A percentile compares a stretch with the other conserved stretches of the same genome.
These are phyloP conservation scores for Hydrolagus colliei DNA, from an alignment of 2,797 vertebrate genomes.

Conservation along the genomic window DNA sequence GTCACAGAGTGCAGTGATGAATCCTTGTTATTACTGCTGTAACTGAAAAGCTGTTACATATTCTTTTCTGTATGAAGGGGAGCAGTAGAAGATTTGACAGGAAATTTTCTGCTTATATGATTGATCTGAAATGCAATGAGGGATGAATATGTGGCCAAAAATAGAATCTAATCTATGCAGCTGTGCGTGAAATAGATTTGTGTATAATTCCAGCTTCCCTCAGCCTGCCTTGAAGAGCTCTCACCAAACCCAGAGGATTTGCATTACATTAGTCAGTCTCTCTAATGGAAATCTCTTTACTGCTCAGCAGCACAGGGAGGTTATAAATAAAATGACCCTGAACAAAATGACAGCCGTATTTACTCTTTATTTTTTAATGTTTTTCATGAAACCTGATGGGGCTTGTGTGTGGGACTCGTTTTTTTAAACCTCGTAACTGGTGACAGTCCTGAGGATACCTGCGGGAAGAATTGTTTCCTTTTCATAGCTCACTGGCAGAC, in stretches of 20 bases:
- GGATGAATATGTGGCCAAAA: conserved; percentile 65
- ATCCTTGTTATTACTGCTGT: conserved; percentile 13
- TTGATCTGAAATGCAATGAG: conserved; percentile 58
- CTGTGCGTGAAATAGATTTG: conserved; percentile 64
- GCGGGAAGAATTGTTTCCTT: conserved; percentile 9
- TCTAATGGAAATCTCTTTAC: conserved; percentile 48
- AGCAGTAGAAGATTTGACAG: not conserved
- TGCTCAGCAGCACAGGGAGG: conserved; percentile 40
- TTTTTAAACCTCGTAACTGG: conserved; percentile 32
- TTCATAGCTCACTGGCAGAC: not conserved
- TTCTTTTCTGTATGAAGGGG: conserved; percentile 15
- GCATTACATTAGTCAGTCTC: conserved; percentile 43
- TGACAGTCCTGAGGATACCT: not conserved
- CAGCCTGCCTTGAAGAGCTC: conserved; percentile 47
- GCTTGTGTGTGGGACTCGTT: conserved; percentile 35
- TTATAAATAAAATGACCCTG: conserved; percentile 38
- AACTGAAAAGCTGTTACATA: conserved; percentile 9
- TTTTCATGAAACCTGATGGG: conserved; percentile 35
- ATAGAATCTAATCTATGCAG: conserved; percentile 68
- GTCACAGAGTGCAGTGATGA: not conserved
- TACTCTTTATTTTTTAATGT: not conserved
- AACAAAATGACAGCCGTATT: not conserved
- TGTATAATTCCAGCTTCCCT: conserved; percentile 58
- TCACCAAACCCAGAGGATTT: conserved; percentile 41
- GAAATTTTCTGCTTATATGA: conserved; percentile 44